Evolutionary conservation across 2,888 invertebrate species (phyloP).

Genomic region (Pilophorus perplexus): DNA sequence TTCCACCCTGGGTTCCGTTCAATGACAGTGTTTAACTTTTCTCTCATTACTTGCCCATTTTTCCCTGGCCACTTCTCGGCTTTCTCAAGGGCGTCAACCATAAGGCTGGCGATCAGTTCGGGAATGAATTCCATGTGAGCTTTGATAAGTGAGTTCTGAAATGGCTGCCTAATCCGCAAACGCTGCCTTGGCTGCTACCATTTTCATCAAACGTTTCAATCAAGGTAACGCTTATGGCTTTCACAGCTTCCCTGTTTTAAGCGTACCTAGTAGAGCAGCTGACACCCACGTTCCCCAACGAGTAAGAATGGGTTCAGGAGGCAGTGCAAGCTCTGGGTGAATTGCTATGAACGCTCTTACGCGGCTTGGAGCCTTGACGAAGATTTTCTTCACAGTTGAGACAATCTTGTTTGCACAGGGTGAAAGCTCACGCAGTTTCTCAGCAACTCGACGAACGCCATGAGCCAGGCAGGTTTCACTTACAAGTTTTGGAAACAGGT

Average conservation of each 20-base stretch:
- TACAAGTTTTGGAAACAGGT: slow-evolving; percentile 6
- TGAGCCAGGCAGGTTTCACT: slow-evolving; percentile 10
- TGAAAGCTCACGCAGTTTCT: too few relatives aligned
- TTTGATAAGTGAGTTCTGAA: too few relatives aligned
- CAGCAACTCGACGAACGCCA: too few relatives aligned
- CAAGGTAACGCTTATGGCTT: too few relatives aligned
- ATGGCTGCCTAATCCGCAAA: background rate
- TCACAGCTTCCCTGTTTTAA: too few relatives aligned
- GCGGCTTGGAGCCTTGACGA: too few relatives aligned
- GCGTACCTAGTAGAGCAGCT: slow-evolving; percentile 25
- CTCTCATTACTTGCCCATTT: slow-evolving; percentile 6
- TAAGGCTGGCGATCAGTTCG: slow-evolving; percentile 3
- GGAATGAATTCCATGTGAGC: slow-evolving; percentile 23
- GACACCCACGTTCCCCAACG: slow-evolving; percentile 41
- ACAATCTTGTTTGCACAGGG: too few relatives aligned
- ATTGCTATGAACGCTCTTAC: too few relatives aligned
- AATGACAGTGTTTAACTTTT: slow-evolving; percentile 14
- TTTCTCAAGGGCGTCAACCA: background rate
- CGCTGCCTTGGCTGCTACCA: background rate
- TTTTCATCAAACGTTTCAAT: slow-evolving; percentile 24
- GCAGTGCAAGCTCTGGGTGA: slow-evolving; percentile 35
- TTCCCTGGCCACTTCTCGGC: too few relatives aligned
- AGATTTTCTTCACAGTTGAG: slow-evolving; percentile 28
- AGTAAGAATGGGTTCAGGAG: slow-evolving; percentile 42
- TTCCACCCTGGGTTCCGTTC: slow-evolving; percentile 18